phyloP scores from a whole-genome alignment of 2,888 invertebrate species.

The Eilema caniola region DNA sequence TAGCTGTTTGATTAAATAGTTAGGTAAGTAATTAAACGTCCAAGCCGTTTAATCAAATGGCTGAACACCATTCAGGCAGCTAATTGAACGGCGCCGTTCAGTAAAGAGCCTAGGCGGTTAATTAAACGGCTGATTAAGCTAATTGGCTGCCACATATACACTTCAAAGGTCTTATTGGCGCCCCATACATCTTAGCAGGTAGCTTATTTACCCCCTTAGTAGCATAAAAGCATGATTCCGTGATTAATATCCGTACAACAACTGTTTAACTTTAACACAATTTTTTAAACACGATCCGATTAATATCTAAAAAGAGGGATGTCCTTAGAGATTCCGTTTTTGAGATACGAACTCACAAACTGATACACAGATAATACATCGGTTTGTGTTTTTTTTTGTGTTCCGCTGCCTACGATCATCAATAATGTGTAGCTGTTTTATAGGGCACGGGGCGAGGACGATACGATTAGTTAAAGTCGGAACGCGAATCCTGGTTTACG shows the following conservation, averaged over 20 bases:
- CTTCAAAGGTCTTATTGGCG: too few relatives aligned
- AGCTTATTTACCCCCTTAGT: not conserved
- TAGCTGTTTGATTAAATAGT: too few relatives aligned
- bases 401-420: conserved; percentile 42
- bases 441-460: conserved; percentile 33
- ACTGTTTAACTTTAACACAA: conserved; percentile 18
- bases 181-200: too few relatives aligned
- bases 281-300: conserved; percentile 40
- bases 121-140: too few relatives aligned
- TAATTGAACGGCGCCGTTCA: too few relatives aligned
- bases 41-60: too few relatives aligned
- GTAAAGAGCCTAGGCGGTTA: too few relatives aligned
- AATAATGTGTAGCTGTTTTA: conserved; percentile 46
- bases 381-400: conserved; percentile 21
- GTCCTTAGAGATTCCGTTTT: conserved; percentile 44
- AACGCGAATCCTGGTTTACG: not conserved
- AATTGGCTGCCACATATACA: too few relatives aligned
- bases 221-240: not conserved
- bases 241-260: conserved; percentile 21
- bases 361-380: conserved; percentile 48
- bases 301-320: conserved; percentile 34
- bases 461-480: conserved; percentile 30
- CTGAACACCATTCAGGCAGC: too few relatives aligned
- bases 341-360: conserved; percentile 50
- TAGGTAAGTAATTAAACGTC: too few relatives aligned